phyloP scores from a whole-genome alignment of 2,113 vertebrate genomes.

The Rana temporaria region DNA sequence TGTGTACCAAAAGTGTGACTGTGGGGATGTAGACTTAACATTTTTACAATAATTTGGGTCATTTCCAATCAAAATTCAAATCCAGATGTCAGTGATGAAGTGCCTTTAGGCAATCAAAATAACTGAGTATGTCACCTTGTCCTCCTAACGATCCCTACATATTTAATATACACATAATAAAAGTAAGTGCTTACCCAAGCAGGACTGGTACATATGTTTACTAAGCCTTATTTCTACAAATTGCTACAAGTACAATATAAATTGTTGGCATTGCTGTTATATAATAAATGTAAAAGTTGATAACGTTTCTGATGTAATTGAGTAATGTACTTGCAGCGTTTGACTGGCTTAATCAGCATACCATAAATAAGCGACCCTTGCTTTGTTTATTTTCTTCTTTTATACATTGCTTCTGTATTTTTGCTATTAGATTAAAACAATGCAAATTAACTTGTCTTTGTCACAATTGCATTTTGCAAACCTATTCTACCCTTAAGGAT shows the following conservation, averaged over 20 bases:
- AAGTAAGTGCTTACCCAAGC: constrained; percentile 72
- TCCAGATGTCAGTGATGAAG: constrained; percentile 67
- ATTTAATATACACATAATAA: constrained; percentile 72
- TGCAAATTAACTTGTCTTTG: constrained; percentile 44
- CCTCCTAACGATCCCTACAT: constrained; percentile 73
- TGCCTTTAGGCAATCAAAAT: constrained; percentile 69
- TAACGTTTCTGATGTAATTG: constrained; percentile 42
- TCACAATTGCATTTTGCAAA: constrained; percentile 49
- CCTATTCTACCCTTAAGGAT: constrained; percentile 52
- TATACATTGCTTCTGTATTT: constrained; percentile 16
- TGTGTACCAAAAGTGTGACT: constrained; percentile 49
- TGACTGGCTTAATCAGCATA: constrained; percentile 27
- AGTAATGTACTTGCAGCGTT: constrained; percentile 22
- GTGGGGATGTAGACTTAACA: constrained; percentile 54
- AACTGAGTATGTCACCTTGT: constrained; percentile 73
- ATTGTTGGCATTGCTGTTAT: constrained; percentile 41
- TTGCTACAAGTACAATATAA: constrained; percentile 61
- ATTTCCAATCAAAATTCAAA: constrained; percentile 67
- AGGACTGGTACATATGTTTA: constrained; percentile 73
- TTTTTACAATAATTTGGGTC: constrained; percentile 60
- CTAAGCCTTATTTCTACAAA: constrained; percentile 65
- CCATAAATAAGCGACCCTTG: constrained; percentile 24
- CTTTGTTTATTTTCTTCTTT: constrained; percentile 39
- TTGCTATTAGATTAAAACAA: constrained; percentile 34
- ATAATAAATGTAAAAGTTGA: constrained; percentile 39